Base-by-base conservation (phyloP, 1,140 invertebrate species). In the Marisa cornuarietis region DNA sequence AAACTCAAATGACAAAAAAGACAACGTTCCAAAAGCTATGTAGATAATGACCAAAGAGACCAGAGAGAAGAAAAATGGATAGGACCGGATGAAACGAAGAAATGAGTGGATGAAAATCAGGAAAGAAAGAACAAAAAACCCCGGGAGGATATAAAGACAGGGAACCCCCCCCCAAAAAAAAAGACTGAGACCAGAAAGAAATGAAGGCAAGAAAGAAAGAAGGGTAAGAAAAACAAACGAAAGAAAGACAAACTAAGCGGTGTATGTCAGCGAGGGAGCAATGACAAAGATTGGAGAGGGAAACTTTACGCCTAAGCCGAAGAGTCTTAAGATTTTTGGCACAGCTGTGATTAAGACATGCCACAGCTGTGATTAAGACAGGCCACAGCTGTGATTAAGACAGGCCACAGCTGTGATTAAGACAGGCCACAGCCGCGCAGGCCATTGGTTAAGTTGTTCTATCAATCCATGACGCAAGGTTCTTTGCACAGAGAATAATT, bases 401-500 rank as follows among this genome's bases (percentile, higher is more conserved):
- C 31, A 42, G 0, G 54, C 54, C 54, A 11, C 54, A 58, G 54
- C 54, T 58, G 54, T 58, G 31, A 42, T 42, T 42, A 42, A 42
- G 31, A 42, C 31, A 42, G 0, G 54, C 54, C 65, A 68, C 22
- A 68, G 13, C 11, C 13, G 3, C 14, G 22, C 22, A 68, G 65
- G 11, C 13, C 14, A 18, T n/a, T 31, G 65, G 22, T 6, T 13
- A 68, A 68, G 26, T 11, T 68, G 65, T n/a, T 68, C 4, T 31
- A 6, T 68, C 22, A 5, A n/a, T 5, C 26, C 26, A 13, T 68
- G 65, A 13, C 22, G 26, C 13, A n/a, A n/a, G 22, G 22, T 10
- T 31, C 65, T 24, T 68, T 68, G 65, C 65, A 14, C 10, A 68
- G 65, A n/a, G 26, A 68, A 68, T 68, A 68, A 68, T 68, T 68